Base-by-base conservation (phyloP, 2,113 vertebrate species). In the Narcine bancroftii region DNA sequence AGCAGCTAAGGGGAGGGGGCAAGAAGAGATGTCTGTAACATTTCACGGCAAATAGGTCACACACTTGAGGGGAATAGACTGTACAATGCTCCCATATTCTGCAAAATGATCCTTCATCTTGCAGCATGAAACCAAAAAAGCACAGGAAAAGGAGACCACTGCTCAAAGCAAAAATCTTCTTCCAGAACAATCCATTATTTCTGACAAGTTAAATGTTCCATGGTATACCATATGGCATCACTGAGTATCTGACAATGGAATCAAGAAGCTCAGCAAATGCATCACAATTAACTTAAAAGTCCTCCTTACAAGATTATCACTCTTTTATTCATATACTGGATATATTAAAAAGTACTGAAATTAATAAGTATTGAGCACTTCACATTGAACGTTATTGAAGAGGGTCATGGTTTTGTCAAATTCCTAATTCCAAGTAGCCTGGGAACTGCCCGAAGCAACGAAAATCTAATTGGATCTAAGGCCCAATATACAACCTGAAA, bases 121-220 rank as follows among this genome's bases (percentile, higher is more conserved):
- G 93, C 95, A 94, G 96, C 96, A 96, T 94, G 95, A 94, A 96
- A 95, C 93, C 95, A 95, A 95, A 96, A 95, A 94, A 96, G 95
- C 63, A 69, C 65, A 71, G 39, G 89, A 91, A 94, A 95, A 95
- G 96, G 95, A 97, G 96, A 94, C 93, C 95, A 97, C 93, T 92
- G 97, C 97, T 97, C 95, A 95, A 95, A 97, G 97, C 97, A 93
- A 96, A 96, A 96, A 96, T 97, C 97, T 96, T 96, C 96, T 97
- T 96, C 97, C 97, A 97, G 97, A 96, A 95, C 97, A 95, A 97
- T 98, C 97, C 97, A 97, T 98, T 97, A 97, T 96, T 95, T 95
- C 95, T 98, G 97, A 97, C 97, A 97, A 97, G 97, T 97, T 96
- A 96, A 98, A 97, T 97, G 97, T 97, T 97, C 96, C 97, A 95